Evolutionary conservation across 2,113 vertebrate genomes (phyloP), one percentile per base, ranked within the genome.

Genomic region (Scomber japonicus): DNA sequence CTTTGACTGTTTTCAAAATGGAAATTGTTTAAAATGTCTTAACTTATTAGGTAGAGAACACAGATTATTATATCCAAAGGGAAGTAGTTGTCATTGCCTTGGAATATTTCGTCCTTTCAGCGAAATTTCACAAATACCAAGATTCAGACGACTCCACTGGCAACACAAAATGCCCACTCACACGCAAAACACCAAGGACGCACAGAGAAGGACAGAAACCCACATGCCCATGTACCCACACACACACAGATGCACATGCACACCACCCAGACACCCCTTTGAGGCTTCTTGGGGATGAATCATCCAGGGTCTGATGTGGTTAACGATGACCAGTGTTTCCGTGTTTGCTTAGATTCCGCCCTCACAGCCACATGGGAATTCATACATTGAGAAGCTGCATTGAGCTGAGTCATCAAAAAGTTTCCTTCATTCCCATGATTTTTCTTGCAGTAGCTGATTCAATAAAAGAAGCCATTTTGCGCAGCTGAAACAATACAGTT

Each of bases 221-320:
- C 46, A 53, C 65, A 75, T 60, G n/a, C 57, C 54, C 66, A 72
- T 75, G 73, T 27, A 27, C 60, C 16, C 35, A 56, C 78, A 75
- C 60, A 75, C 60, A 74, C 16, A 59, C 21, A 54, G 16, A 70
- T 11, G 14, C 70, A 78, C 48, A 81, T 63, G 63, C 61, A 63
- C 57, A n/a, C 31, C 51, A 80, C 66, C 82, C 75, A 78, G 71
- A 86, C 67, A 48, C 40, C 68, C 60, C 75, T 85, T 66, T 62
- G 50, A 81, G 72, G 59, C 73, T 76, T 74, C 55, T 65, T 9
- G 0, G 12, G 12, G 54, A 76, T 87, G 88, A 88, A 19, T 90
- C 81, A 90, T 74, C 45, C 11, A 3, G 11, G 27, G 71, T 83
- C 74, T 88, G 84, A 90, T 91, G 90, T 91, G 89, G 87, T 88